Base-by-base conservation (phyloP, 2,888 invertebrate genomes). In the Danaus chrysippus region DNA sequence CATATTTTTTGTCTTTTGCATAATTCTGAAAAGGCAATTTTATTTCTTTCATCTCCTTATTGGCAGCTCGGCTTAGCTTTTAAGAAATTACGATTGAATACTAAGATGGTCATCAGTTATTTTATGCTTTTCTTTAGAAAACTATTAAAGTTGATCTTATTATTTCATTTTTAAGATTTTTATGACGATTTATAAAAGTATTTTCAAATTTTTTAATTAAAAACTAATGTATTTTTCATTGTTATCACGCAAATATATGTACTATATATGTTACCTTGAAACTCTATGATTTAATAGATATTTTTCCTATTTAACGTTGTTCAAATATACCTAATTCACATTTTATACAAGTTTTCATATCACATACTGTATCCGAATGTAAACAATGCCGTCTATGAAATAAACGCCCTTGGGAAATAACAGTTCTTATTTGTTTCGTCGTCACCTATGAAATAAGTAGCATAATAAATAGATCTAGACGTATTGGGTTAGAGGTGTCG, bases 381-480 rank as follows among this genome's bases (percentile, higher is more conserved):
- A 58, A 58, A 49, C 52, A 58, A 52, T 34, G 41, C 23, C 52
- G 17, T 23, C 44, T 11, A 78, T 76, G 76, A 78, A n/a, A 43
- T 11, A 43, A 43, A 43, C 43, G 9, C 43, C n/a, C 43, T 43
- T 12, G 82, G 84, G 86, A 86, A 85, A 86, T 83, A 83, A 78
- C 73, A 73, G 75, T 75, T 73, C 69, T 68, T 79, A 76, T 83
- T 80, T 81, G 79, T 78, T 64, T 64, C 63, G 58, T 61, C 61
- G 58, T 62, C 68, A 70, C 64, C 65, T 64, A 62, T 54, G 63
- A 57, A 56, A 64, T 64, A 64, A 63, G 53, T 52, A 59, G 56
- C 58, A 58, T 62, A 61, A 68, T 58, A 64, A 64, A 65, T 63
- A 62, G 44, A 60, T 60, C 44, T 10, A 9, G 41, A 56, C 15